These are phyloP conservation scores for Gastrophysa polygoni DNA, from an alignment of 2,888 invertebrate genomes.

Conservation along the genomic window DNA sequence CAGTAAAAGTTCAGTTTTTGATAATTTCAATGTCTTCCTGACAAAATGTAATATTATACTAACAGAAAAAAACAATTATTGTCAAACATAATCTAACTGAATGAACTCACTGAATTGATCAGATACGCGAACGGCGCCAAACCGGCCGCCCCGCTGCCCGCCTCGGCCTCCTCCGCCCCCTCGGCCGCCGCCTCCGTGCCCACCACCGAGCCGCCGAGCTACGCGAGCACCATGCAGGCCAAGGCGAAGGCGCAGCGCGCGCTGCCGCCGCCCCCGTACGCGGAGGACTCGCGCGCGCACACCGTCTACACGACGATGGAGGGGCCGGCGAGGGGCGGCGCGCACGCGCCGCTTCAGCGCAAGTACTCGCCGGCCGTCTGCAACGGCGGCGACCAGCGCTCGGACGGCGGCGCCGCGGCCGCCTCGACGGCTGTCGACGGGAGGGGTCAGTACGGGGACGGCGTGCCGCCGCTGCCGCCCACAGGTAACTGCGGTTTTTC, in stretches of 20 bases:
- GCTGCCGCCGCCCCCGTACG: slow-evolving; percentile 72
- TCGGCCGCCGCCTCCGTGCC: slow-evolving; percentile 60
- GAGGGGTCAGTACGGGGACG: slow-evolving; percentile 56
- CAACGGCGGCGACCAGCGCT: slow-evolving; percentile 53
- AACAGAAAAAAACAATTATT: too few species aligned
- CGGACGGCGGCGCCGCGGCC: slow-evolving; percentile 53
- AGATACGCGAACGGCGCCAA: slow-evolving; percentile 50
- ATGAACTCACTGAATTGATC: too few species aligned
- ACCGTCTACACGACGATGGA: slow-evolving; percentile 59
- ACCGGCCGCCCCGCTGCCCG: slow-evolving; percentile 56
- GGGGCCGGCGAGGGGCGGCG: slow-evolving; percentile 59
- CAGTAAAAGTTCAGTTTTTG: too few species aligned
- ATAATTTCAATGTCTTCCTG: too few species aligned
- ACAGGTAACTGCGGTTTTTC: slow-evolving; percentile 54
- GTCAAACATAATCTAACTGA: too few species aligned
- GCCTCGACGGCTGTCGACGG: slow-evolving; percentile 61
- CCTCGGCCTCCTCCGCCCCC: slow-evolving; percentile 46
- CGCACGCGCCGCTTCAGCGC: slow-evolving; percentile 70
- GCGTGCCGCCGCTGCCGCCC: slow-evolving; percentile 59
- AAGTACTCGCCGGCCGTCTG: slow-evolving; percentile 71
- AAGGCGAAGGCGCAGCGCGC: slow-evolving; percentile 65
- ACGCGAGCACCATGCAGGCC: slow-evolving; percentile 89
- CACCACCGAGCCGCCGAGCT: slow-evolving; percentile 89
- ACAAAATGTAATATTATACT: too few species aligned
- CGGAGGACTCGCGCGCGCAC: slow-evolving; percentile 54